Evolutionary conservation across 2,888 invertebrate genomes (phyloP).

Genomic region (Eupithecia dodoneata): DNA sequence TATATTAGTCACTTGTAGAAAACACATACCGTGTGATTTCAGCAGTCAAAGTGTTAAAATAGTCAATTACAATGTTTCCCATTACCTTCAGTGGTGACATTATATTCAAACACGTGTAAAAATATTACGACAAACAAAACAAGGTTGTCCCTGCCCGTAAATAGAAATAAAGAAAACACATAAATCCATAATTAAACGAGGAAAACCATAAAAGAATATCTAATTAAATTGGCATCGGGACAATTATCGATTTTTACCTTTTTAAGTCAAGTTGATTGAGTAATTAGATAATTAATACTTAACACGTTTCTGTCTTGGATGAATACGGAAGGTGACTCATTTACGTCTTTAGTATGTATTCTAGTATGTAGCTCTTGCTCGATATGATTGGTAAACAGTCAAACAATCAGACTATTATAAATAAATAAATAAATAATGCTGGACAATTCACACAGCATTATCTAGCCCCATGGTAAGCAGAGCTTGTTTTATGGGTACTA

Average conservation of each 20-base stretch:
- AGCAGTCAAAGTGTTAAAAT: no score
- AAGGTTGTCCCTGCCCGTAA: slow-evolving; percentile 20
- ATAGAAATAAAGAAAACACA: slow-evolving; percentile 27
- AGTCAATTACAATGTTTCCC: slow-evolving; percentile 30
- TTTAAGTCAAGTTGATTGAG: slow-evolving; percentile 39
- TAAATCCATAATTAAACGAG: slow-evolving; percentile 22
- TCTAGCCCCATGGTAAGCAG: no score
- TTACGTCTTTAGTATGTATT: not conserved
- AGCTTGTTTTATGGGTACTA: no score
- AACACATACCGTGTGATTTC: no score
- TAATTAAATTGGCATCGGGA: slow-evolving; percentile 31
- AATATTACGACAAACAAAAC: slow-evolving; percentile 11
- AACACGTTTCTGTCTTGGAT: slow-evolving; percentile 8
- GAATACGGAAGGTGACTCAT: not conserved
- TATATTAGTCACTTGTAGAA: no score
- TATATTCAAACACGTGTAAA: slow-evolving; percentile 28
- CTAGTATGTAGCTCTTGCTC: not conserved
- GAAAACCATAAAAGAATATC: slow-evolving; percentile 21
- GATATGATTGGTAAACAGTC: not conserved
- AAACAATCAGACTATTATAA: no score
- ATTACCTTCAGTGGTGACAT: slow-evolving; percentile 10
- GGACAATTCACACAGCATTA: no score
- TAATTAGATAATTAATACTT: slow-evolving; percentile 27
- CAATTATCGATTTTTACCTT: slow-evolving; percentile 39
- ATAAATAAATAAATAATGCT: no score